phyloP scores from a whole-genome alignment of 2,113 vertebrate species.

The Hippocampus abdominalis region DNA sequence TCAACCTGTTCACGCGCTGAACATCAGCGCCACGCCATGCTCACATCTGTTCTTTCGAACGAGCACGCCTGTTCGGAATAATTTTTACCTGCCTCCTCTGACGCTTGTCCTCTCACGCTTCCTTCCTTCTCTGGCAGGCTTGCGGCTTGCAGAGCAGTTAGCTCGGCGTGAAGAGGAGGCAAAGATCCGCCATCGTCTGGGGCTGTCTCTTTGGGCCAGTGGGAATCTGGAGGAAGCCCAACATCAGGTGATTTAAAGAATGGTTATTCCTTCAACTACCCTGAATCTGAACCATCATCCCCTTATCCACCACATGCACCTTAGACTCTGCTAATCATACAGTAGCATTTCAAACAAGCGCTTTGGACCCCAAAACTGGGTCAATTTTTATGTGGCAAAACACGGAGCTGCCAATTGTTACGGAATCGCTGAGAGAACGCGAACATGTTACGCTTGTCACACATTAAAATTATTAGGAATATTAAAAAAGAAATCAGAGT shows the following conservation, averaged over 20 bases:
- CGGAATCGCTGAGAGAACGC: too few relatives aligned
- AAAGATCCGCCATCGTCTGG: constrained; percentile 90
- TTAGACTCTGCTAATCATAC: constrained; percentile 12
- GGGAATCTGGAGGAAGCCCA: constrained; percentile 91
- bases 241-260: constrained; percentile 78
- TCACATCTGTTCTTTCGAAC: constrained; percentile 67
- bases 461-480: too few relatives aligned
- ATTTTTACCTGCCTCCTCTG: constrained; percentile 41
- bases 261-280: constrained; percentile 18
- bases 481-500: neutral
- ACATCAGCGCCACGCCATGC: constrained; percentile 64
- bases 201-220: constrained; percentile 92
- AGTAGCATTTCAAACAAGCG: neutral
- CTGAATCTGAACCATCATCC: constrained; percentile 30
- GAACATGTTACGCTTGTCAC: too few relatives aligned
- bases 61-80: constrained; percentile 57
- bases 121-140: constrained; percentile 70
- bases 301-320: constrained; percentile 29
- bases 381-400: too few relatives aligned
- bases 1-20: constrained; percentile 63
- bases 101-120: constrained; percentile 34
- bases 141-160: constrained; percentile 91
- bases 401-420: too few relatives aligned
- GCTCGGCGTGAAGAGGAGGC: constrained; percentile 92
- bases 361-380: too few relatives aligned